phyloP scores from a whole-genome alignment of 2,888 invertebrate species.

The Drosophila mayaguana region DNA sequence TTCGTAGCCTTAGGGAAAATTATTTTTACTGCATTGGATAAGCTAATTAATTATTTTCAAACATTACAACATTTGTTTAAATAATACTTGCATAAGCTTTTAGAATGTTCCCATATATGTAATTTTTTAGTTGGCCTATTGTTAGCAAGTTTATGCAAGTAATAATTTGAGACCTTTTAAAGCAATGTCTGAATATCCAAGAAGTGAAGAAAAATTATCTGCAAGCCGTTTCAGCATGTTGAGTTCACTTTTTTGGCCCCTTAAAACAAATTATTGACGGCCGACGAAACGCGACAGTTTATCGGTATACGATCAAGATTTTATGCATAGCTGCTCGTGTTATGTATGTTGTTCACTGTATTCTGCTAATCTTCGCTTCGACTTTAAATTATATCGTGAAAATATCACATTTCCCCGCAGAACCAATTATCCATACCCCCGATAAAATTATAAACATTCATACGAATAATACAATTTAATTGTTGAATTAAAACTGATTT shows the following conservation, averaged over 20 bases:
- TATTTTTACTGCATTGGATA: neutral
- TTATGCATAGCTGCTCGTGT: too few relatives aligned
- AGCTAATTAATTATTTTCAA: neutral
- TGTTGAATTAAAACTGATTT: conserved; percentile 27
- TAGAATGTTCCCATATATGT: too few relatives aligned
- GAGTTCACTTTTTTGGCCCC: neutral
- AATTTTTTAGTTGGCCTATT: too few relatives aligned
- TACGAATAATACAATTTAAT: conserved; percentile 48
- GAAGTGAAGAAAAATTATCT: too few relatives aligned
- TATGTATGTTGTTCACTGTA: too few relatives aligned
- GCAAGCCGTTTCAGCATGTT: too few relatives aligned
- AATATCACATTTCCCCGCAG: neutral
- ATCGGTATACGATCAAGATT: neutral
- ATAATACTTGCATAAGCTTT: too few relatives aligned
- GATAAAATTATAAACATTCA: conserved; percentile 33
- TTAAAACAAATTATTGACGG: neutral
- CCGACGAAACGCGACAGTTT: neutral
- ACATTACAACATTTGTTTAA: neutral
- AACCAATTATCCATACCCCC: neutral
- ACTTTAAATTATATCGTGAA: neutral
- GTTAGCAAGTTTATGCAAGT: too few relatives aligned
- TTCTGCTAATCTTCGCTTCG: too few relatives aligned
- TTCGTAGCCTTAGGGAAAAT: neutral
- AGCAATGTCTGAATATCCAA: too few relatives aligned
- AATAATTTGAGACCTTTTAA: too few relatives aligned